Percentiles rank a stretch among this genome's conserved stretches.
Evolutionary conservation across 2,113 vertebrate species (phyloP).

Genomic region (Bos indicus): DNA sequence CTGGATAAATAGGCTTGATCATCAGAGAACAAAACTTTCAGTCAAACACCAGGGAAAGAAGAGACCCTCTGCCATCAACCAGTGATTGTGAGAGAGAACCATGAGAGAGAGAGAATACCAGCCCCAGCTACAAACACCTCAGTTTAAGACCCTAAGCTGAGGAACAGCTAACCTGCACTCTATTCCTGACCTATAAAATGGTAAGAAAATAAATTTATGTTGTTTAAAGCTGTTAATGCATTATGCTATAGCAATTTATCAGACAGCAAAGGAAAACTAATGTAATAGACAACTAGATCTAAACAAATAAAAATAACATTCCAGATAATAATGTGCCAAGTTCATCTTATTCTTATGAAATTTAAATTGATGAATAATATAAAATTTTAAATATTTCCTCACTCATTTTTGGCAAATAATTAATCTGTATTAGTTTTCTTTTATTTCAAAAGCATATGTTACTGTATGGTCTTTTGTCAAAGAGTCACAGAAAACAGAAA

Average conservation of each 20-base stretch:
- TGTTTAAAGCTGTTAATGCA: background rate
- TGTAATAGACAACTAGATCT: background rate
- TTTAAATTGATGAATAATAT: background rate
- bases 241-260: background rate
- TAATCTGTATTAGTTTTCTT: background rate
- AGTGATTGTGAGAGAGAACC: background rate
- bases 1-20: background rate
- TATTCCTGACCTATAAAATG: background rate
- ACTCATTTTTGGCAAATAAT: background rate
- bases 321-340: background rate
- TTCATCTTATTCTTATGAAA: background rate
- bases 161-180: background rate
- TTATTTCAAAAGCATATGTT: background rate
- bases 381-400: background rate
- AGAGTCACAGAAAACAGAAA: background rate
- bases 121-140: rapidly evolving
- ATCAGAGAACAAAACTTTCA: background rate
- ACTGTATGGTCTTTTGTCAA: background rate
- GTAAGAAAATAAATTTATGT: background rate
- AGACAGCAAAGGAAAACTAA: background rate
- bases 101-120: background rate
- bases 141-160: background rate
- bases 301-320: background rate
- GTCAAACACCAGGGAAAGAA: background rate
- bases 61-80: background rate